Evolutionary conservation across 2,113 vertebrate species (phyloP), one percentile per base, ranked within the genome.

Genomic region (Alethe diademata): DNA sequence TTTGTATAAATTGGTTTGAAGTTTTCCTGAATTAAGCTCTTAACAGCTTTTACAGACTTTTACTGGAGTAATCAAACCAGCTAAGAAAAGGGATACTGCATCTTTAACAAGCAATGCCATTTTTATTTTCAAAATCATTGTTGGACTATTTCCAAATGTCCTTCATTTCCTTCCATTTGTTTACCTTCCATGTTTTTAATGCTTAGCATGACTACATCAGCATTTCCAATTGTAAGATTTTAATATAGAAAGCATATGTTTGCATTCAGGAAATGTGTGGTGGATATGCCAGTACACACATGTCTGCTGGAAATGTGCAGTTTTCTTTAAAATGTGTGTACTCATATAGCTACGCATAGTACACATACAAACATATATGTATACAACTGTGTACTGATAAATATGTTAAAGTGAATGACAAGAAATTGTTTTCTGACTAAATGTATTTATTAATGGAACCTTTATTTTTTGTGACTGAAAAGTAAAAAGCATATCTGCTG

Each of bases 11-110:
- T 92, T 96, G 91, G 28, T 96, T 97, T 95, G 90, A 95, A 83
- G 88, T 92, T 96, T 87, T 93, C 48, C 31, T 69, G 56, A 96
- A 86, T 94, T 57, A 95, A 97, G 94, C 89, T 92, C 76, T 95
- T 93, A 84, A 83, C 51, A 93, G 92, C 89, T 96, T 78, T 84
- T 78, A 78, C 66, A 86, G 97, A 95, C 78, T 88, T 97, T 91
- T 89, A 70, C 87, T 92, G 84, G 93, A 97, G 92, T 97, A 97
- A 97, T 90, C 95, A 93, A 96, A 87, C 75, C 96, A 93, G 56
- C 72, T 93, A 85, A 97, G 98, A 98, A 98, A 98, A 98, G 98
- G 98, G 98, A 98, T 98, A 98, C 97, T 98, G 97, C 98, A 98
- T 98, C 97, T 97, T 97, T 97, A 97, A 97, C 95, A 86, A 96